phyloP scores from a whole-genome alignment of 2,113 vertebrate species.

The pig (Sus scrofa) region DNA sequence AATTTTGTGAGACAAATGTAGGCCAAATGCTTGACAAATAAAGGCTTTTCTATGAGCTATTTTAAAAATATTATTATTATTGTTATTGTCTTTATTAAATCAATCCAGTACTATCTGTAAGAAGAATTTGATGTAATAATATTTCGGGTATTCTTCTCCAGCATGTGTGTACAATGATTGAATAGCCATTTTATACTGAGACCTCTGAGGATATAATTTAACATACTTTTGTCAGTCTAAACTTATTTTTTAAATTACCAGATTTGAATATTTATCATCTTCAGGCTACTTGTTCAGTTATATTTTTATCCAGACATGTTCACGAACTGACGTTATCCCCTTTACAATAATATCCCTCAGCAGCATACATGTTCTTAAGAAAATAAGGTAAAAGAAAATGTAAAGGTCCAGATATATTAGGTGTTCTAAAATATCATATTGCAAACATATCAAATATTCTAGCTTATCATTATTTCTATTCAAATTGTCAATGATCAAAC shows the following conservation, averaged over 20 bases:
- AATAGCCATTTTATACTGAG: neutral
- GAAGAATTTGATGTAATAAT: neutral
- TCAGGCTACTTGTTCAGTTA: neutral
- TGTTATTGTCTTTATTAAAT: neutral
- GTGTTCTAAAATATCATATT: constrained; percentile 12
- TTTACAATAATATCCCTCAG: neutral
- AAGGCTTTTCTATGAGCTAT: neutral
- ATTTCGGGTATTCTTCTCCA: neutral
- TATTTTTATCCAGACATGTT: constrained; percentile 6
- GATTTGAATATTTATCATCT: neutral
- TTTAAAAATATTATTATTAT: neutral
- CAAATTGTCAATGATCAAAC: neutral
- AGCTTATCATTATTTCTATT: constrained; percentile 54
- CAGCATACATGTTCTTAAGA: neutral
- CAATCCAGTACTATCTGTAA: neutral
- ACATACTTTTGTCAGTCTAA: neutral
- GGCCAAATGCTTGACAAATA: neutral
- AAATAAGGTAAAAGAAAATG: constrained; percentile 14
- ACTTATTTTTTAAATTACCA: constrained; percentile 34
- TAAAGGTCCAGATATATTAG: neutral
- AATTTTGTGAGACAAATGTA: neutral
- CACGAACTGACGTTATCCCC: neutral
- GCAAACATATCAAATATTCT: constrained; percentile 13
- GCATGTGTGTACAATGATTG: neutral
- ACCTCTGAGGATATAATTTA: neutral